Conservation (phyloP, 2,113 vertebrate species). For the Deroptyus accipitrinus region DNA sequence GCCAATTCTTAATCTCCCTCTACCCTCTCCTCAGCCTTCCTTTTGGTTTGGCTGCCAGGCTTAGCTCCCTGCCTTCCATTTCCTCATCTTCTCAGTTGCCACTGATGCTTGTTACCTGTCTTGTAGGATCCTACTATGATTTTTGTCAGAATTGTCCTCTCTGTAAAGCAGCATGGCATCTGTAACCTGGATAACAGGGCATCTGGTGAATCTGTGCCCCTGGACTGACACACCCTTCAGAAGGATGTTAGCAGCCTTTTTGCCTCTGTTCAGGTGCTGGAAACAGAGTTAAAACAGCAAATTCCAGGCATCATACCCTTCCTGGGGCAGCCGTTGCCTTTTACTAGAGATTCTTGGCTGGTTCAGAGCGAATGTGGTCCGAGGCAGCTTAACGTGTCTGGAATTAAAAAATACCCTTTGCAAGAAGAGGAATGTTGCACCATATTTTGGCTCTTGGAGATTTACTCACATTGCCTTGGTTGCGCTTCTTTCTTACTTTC, state of each 20-base stretch:
- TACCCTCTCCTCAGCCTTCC: neutral
- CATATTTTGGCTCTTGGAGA: neutral
- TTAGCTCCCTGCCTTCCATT: neutral
- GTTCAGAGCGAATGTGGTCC: neutral
- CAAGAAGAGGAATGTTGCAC: neutral
- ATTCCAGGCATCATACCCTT: neutral
- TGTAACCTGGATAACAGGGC: neutral
- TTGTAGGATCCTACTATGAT: neutral
- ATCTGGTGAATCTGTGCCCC: neutral
- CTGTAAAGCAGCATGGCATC: neutral
- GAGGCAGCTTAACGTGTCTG: neutral
- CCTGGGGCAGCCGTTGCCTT: neutral
- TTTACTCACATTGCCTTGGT: neutral
- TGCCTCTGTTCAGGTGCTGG: neutral
- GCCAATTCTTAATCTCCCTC: neutral
- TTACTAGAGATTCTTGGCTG: neutral
- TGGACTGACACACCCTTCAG: fast-evolving
- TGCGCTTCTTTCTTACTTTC: neutral
- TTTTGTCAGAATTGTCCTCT: neutral
- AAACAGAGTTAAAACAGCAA: neutral
- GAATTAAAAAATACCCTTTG: neutral
- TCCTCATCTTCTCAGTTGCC: neutral
- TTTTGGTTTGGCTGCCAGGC: neutral
- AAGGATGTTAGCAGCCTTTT: neutral
- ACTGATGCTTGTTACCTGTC: neutral